These are phyloP conservation scores for Coboldia fuscipes DNA, from an alignment of 1,140 invertebrate genomes.

Conservation along the genomic window DNA sequence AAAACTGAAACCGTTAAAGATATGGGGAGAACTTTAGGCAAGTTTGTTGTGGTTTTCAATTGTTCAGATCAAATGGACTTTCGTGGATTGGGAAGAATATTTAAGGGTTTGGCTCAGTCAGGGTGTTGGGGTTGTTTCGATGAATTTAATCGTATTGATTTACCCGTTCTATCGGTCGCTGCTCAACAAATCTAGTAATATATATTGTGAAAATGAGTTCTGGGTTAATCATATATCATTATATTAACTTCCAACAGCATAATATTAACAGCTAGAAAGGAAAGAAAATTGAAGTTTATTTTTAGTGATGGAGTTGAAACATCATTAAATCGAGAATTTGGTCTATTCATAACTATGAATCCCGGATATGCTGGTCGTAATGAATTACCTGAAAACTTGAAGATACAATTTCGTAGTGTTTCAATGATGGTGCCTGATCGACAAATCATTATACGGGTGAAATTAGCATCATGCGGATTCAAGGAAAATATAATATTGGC, in stretches of 20 bases:
- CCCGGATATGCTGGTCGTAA: constrained; percentile 73
- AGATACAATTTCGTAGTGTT: constrained; percentile 79
- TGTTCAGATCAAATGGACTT: constrained; percentile 95
- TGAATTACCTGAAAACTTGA: constrained; percentile 61
- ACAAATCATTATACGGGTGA: constrained; percentile 85
- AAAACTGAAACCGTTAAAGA: constrained; percentile 90
- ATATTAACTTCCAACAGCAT: too few species aligned
- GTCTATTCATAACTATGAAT: constrained; percentile 76
- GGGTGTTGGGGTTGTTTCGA: constrained; percentile 89
- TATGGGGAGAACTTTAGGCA: constrained; percentile 80
- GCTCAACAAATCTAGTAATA: constrained; percentile 76
- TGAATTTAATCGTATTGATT: constrained; percentile 82
- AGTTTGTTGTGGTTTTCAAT: constrained; percentile 88
- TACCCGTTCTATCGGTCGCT: constrained; percentile 80
- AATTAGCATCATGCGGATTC: constrained; percentile 78
- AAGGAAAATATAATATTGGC: constrained; percentile 69
- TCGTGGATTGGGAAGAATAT: constrained; percentile 72
- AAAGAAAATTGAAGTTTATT: constrained; percentile 51
- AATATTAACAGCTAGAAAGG: constrained; percentile 37
- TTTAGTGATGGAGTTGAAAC: constrained; percentile 80
- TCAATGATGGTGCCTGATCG: constrained; percentile 93
- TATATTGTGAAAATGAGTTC: too few species aligned
- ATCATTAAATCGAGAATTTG: constrained; percentile 71
- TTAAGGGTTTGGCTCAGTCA: constrained; percentile 68
- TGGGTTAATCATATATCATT: too few species aligned